A percentile compares a stretch with the other conserved stretches of the same genome.
Evolutionary conservation across 2,113 vertebrate genomes (phyloP).

Genomic region (Calidris pugnax): DNA sequence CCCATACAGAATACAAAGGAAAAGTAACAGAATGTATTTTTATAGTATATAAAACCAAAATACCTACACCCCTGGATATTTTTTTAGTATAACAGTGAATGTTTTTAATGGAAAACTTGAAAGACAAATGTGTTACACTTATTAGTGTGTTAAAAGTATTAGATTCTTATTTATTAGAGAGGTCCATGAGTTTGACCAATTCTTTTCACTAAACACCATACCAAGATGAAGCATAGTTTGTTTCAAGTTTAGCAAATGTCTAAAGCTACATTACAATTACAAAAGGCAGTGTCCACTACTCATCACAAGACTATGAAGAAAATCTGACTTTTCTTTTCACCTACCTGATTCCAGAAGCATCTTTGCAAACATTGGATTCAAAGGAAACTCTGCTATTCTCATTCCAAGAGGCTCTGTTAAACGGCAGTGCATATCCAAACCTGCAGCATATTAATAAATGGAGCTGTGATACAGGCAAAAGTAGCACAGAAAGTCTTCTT

Average conservation of each 20-base stretch:
- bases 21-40: background rate
- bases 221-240: background rate
- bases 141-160: background rate
- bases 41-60: background rate
- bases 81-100: background rate
- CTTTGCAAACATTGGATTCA: slow-evolving; percentile 98
- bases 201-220: background rate
- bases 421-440: slow-evolving; percentile 92
- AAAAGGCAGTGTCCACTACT: background rate
- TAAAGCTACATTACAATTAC: background rate
- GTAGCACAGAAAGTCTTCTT: background rate
- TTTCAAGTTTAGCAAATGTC: background rate
- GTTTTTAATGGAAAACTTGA: background rate
- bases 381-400: slow-evolving; percentile 96
- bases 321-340: background rate
- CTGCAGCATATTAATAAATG: slow-evolving; percentile 65
- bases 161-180: background rate
- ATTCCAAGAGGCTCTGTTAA: slow-evolving; percentile 93
- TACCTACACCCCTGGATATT: background rate
- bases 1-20: background rate
- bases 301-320: background rate
- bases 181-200: background rate
- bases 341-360: slow-evolving; percentile 95
- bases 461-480: background rate
- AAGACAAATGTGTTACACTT: background rate